Percentiles rank a stretch among this genome's conserved stretches.
Evolutionary conservation across 2,113 vertebrate species (phyloP).

Genomic region (Gobio gobio): DNA sequence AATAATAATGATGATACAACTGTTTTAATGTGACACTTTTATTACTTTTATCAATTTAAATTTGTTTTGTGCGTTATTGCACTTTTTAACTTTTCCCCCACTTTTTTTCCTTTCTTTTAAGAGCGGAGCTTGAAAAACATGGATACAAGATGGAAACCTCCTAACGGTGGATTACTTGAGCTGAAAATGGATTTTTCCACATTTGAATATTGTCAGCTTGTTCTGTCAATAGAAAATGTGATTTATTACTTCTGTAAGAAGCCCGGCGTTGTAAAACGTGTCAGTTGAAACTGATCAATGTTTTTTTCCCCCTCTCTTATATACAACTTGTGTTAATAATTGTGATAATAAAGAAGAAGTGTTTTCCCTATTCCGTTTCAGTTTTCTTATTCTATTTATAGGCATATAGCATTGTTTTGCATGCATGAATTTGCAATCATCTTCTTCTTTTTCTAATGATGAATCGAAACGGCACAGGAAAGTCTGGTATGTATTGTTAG

Average conservation of each 20-base stretch:
- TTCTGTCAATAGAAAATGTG: constrained; percentile 32
- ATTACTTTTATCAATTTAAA: background rate
- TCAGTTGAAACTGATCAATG: constrained; percentile 50
- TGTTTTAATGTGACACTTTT: background rate
- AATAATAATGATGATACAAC: background rate
- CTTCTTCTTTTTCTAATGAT: background rate
- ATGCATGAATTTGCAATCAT: background rate
- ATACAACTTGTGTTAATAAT: constrained; percentile 28
- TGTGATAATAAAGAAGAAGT: constrained; percentile 55
- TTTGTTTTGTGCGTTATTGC: constrained; percentile 13
- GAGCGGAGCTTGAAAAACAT: constrained; percentile 97
- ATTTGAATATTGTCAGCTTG: constrained; percentile 56
- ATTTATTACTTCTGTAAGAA: constrained; percentile 61
- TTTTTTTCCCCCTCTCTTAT: constrained; percentile 43
- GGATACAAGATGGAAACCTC: constrained; percentile 99
- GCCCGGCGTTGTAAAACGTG: constrained; percentile 60
- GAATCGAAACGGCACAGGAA: background rate
- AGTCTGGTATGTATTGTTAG: background rate
- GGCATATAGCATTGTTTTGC: background rate
- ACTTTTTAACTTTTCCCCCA: constrained; percentile 17
- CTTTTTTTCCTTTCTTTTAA: constrained; percentile 66
- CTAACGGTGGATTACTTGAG: constrained; percentile 71
- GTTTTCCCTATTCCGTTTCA: constrained; percentile 26
- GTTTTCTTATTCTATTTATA: background rate
- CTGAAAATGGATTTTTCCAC: constrained; percentile 46